phyloP scores from a whole-genome alignment of 2,113 vertebrate genomes.

The Eleginops maclovinus region DNA sequence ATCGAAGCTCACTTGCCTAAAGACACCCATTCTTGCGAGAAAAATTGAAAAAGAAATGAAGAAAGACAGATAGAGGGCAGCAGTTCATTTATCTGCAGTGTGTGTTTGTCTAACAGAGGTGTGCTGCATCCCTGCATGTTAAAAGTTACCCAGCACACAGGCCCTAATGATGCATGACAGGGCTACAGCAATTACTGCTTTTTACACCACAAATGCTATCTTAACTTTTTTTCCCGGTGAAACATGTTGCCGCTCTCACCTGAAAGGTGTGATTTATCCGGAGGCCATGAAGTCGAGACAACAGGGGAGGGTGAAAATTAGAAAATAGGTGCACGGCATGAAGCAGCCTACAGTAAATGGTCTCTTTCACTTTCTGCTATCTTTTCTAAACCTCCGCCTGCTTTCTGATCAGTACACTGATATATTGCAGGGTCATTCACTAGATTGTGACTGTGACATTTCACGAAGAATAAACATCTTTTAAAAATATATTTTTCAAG shows the following conservation, averaged over 20 bases:
- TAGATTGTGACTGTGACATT: background rate
- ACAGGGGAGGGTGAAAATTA: constrained; percentile 2
- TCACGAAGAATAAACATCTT: no score
- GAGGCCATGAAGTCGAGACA: background rate
- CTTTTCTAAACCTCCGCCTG: background rate
- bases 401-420: background rate
- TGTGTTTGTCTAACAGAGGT: background rate
- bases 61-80: background rate
- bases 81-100: constrained; percentile 7
- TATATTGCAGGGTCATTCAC: background rate
- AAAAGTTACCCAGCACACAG: constrained; percentile 8
- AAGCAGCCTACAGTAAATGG: background rate
- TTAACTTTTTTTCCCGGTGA: background rate
- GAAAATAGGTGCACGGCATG: background rate
- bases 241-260: background rate
- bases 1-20: constrained; percentile 6
- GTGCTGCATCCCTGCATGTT: constrained; percentile 14
- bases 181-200: constrained; percentile 4
- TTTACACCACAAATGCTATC: background rate
- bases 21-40: background rate
- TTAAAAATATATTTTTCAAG: background rate
- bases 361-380: background rate
- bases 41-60: constrained; percentile 5
- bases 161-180: constrained; percentile 12
- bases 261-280: constrained; percentile 13